These are phyloP conservation scores for Corythaixoides concolor DNA, from an alignment of 2,113 vertebrate species.

Conservation along the genomic window DNA sequence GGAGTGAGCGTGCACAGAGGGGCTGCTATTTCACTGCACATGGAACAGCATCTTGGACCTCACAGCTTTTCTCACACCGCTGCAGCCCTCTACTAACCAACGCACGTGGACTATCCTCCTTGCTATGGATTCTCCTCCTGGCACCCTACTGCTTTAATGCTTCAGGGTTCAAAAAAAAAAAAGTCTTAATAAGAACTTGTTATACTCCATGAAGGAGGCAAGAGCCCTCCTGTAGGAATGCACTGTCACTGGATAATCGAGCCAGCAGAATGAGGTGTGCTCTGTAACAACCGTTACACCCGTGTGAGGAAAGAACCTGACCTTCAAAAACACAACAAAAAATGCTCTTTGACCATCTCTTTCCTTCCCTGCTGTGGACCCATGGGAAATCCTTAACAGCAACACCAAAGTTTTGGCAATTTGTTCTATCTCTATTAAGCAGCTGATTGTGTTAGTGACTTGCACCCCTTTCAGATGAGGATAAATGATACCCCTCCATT, in stretches of 20 bases:
- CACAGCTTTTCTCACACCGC: background rate
- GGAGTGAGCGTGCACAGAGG: background rate
- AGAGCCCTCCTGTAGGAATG: background rate
- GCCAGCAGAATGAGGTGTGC: background rate
- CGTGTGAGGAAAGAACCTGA: background rate
- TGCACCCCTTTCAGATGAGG: constrained; percentile 23
- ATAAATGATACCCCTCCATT: constrained; percentile 29
- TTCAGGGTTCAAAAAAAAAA: background rate
- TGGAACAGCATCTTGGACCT: background rate
- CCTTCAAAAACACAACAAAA: background rate
- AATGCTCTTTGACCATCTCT: background rate
- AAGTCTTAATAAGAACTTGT: background rate
- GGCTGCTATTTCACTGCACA: background rate
- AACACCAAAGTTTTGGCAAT: constrained; percentile 13
- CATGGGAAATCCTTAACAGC: background rate
- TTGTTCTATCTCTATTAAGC: constrained; percentile 9
- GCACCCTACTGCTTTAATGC: background rate
- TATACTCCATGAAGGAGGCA: accelerated
- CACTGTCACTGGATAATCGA: background rate
- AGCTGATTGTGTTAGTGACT: background rate
- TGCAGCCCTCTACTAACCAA: background rate
- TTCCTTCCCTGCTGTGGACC: background rate
- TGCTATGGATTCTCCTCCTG: background rate
- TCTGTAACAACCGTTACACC: background rate
- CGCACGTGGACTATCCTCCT: background rate